Evolutionary conservation across 2,113 vertebrate species (phyloP).

Genomic region (Rana temporaria): DNA sequence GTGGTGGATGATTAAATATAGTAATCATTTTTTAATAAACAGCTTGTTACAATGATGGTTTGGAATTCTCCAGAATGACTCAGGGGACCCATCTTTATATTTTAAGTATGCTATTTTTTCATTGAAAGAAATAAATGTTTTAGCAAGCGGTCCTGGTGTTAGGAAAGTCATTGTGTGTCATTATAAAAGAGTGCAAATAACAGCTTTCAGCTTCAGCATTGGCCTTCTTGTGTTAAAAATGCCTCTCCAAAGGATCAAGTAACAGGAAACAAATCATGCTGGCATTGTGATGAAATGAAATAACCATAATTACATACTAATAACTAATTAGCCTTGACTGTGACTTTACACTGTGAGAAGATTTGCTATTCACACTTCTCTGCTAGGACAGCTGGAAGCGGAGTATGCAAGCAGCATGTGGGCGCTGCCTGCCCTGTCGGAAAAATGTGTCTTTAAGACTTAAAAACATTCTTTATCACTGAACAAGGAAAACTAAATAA

Average conservation of each 20-base stretch:
- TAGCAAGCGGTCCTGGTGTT: background rate
- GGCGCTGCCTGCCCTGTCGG: background rate
- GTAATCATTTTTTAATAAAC: no score
- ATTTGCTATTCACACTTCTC: constrained; percentile 31
- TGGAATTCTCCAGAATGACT: background rate
- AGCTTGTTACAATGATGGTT: no score
- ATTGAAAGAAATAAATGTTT: background rate
- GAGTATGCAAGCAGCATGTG: background rate
- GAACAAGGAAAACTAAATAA: constrained; percentile 7
- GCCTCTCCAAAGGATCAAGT: constrained; percentile 15
- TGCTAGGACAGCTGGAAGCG: constrained; percentile 41
- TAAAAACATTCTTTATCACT: constrained; percentile 5
- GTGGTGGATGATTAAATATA: no score
- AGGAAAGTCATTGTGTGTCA: constrained; percentile 1
- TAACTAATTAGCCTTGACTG: constrained; percentile 50
- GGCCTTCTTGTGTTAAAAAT: constrained; percentile 13
- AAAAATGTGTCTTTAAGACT: constrained; percentile 28
- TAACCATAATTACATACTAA: constrained; percentile 54
- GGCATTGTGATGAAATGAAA: constrained; percentile 52
- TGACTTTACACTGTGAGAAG: constrained; percentile 39
- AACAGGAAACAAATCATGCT: constrained; percentile 40
- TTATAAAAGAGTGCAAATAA: constrained; percentile 23
- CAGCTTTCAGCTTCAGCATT: background rate
- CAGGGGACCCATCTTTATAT: background rate
- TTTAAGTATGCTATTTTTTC: background rate